Base-by-base conservation (phyloP, 1,140 invertebrate genomes). In the Drosophila elegans region DNA sequence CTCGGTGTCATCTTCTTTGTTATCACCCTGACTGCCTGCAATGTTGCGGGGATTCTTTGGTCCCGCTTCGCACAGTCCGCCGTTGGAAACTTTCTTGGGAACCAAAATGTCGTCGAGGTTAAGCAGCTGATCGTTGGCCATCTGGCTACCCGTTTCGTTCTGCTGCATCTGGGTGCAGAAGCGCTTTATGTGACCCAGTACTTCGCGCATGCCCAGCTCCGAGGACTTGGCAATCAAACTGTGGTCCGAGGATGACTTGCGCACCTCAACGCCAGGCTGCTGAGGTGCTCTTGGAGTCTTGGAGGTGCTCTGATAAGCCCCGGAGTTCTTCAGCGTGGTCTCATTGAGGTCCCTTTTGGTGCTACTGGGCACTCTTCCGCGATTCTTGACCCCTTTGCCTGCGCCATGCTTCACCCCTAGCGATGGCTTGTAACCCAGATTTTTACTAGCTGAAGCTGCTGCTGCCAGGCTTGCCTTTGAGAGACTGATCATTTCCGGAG, bases 181-280 rank as follows among this genome's bases (percentile, higher is more conserved):
- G 49, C 82, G 85, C 51, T 91, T 80, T 29, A 91, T 61, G 10
- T 91, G 85, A 12, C 81, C 90, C 51, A 91, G 38, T 10, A 90
- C 61, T 46, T 90, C 83, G 4, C 57, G 85, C 48, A 88, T 63
- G 11, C 63, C 78, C 41, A 75, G 42, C 5, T 89, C 80, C 27
- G 86, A 89, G n/a, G 90, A 89, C 36, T 91, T 91, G 4, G 44
- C 36, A 10, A 38, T 51, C 6, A 91, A 32, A 41, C 77, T 91
- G 5, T 63, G 68, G 0, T 78, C 67, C 13, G 90, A 90, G 6
- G 66, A 74, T 0, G 76, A 54, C 5, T 72, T 85, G 5, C 38
- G 69, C 2, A 67, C 51, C 4, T 76, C 77, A 2, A 29, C 3
- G 2, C 11, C 10, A 21, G 44, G 25, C 4, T 32, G 29, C 29